Conservation (phyloP, 2,888 invertebrate species). For the Toxonevra muliebris region DNA sequence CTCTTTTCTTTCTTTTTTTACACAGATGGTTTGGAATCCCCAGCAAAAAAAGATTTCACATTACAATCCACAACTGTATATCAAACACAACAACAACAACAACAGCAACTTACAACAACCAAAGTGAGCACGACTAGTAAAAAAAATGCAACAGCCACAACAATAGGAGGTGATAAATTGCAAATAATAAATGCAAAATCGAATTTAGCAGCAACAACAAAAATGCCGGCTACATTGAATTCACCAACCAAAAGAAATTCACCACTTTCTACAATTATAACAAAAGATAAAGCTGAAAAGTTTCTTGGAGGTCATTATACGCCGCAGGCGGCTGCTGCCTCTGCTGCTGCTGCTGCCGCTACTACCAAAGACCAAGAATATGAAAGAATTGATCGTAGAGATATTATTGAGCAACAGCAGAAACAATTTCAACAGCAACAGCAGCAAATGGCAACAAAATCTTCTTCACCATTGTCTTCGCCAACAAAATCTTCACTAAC, state of each 20-base stretch:
- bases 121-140: slow-evolving; percentile 28
- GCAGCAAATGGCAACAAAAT: slow-evolving; percentile 40
- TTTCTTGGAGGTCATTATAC: slow-evolving; percentile 62
- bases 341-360: slow-evolving; percentile 26
- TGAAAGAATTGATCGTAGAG: slow-evolving; percentile 22
- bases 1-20: slow-evolving; percentile 20
- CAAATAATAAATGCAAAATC: slow-evolving; percentile 24
- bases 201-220: slow-evolving; percentile 28
- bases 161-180: slow-evolving; percentile 26
- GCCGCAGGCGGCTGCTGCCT: slow-evolving; percentile 36
- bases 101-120: slow-evolving; percentile 39
- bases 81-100: slow-evolving; percentile 36
- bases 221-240: slow-evolving; percentile 40
- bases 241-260: slow-evolving; percentile 41
- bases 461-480: slow-evolving; percentile 27
- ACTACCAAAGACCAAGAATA: slow-evolving; percentile 17
- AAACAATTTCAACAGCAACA: slow-evolving; percentile 25
- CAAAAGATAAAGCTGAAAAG: slow-evolving; percentile 58
- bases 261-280: slow-evolving; percentile 35
- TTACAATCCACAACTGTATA: slow-evolving; percentile 36
- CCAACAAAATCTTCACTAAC: slow-evolving; percentile 43
- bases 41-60: slow-evolving; percentile 41
- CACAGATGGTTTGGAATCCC: slow-evolving; percentile 41
- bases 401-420: slow-evolving; percentile 22
- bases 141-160: slow-evolving; percentile 28